Conservation (phyloP, 1,140 invertebrate genomes). For the Drosophila guanche region DNA sequence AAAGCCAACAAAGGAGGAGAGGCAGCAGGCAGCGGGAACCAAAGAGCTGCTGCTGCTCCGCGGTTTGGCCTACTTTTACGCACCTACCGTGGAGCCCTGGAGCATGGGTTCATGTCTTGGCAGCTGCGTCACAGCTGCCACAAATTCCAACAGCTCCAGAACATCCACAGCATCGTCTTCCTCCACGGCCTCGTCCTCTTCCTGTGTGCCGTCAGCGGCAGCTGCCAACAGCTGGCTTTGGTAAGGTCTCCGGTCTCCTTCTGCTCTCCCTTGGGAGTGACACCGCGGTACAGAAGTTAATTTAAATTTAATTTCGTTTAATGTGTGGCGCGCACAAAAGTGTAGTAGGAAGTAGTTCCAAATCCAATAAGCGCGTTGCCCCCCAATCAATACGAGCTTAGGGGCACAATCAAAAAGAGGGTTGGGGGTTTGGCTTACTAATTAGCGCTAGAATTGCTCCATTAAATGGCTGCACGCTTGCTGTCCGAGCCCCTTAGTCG, state of each 20-base stretch:
- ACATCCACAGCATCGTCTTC: constrained; percentile 28
- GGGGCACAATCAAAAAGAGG: neutral
- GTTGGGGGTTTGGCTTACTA: constrained; percentile 2
- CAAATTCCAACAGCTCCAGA: constrained; percentile 14
- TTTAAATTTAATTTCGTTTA: constrained; percentile 66
- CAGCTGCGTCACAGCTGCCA: constrained; percentile 53
- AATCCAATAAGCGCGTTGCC: constrained; percentile 60
- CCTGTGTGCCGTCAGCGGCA: constrained; percentile 24
- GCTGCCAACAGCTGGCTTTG: constrained; percentile 54
- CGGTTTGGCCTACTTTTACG: constrained; percentile 18
- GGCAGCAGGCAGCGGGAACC: constrained; percentile 1
- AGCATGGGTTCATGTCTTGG: constrained; percentile 76
- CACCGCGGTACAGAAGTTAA: constrained; percentile 35
- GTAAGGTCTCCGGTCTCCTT: constrained; percentile 30
- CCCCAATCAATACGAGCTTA: constrained; percentile 62
- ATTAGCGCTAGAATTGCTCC: constrained; percentile 36
- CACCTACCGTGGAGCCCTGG: constrained; percentile 18
- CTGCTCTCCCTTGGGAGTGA: constrained; percentile 1
- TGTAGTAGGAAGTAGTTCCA: constrained; percentile 30
- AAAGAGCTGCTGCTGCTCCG: constrained; percentile 6
- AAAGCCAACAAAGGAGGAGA: constrained; percentile 20
- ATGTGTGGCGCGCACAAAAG: constrained; percentile 47
- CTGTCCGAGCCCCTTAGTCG: constrained; percentile 8
- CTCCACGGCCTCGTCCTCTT: constrained; percentile 54
- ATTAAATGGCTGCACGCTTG: constrained; percentile 32